Conservation (phyloP, 1,140 invertebrate species). For the Mya arenaria region DNA sequence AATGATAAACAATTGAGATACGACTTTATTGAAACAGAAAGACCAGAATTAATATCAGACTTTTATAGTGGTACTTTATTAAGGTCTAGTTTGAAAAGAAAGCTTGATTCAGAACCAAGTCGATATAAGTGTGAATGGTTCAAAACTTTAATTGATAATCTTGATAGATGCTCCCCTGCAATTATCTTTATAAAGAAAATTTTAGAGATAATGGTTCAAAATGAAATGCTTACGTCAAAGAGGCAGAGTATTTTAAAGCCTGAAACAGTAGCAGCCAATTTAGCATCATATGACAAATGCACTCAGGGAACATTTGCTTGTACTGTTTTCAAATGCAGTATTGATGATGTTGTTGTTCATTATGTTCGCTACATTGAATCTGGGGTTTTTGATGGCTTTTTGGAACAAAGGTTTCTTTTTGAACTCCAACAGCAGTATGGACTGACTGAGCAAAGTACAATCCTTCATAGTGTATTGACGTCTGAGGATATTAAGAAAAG, state of each 20-base stretch:
- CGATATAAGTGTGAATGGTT: no score
- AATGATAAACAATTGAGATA: no score
- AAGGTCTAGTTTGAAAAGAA: no score
- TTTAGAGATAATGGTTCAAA: not conserved
- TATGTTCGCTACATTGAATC: slow-evolving; percentile 28
- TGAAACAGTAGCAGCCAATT: not conserved
- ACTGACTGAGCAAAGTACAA: not conserved
- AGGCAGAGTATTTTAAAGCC: not conserved
- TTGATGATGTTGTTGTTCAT: not conserved
- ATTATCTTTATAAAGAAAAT: no score
- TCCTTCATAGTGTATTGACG: not conserved
- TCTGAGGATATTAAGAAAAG: not conserved
- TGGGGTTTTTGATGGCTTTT: not conserved
- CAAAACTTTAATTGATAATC: no score
- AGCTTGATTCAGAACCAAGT: no score
- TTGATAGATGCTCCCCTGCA: no score
- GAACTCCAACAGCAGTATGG: not conserved
- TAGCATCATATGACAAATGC: not conserved
- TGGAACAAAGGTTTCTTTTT: not conserved
- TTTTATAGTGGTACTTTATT: no score
- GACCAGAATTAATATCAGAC: no score
- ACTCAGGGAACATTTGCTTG: slow-evolving; percentile 6
- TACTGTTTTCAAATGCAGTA: not conserved
- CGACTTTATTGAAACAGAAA: no score
- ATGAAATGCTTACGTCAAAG: not conserved